Evolutionary conservation across 2,797 vertebrate species (phyloP), one percentile per base, ranked within the genome.

Genomic region (Pogonophryne albipinna): DNA sequence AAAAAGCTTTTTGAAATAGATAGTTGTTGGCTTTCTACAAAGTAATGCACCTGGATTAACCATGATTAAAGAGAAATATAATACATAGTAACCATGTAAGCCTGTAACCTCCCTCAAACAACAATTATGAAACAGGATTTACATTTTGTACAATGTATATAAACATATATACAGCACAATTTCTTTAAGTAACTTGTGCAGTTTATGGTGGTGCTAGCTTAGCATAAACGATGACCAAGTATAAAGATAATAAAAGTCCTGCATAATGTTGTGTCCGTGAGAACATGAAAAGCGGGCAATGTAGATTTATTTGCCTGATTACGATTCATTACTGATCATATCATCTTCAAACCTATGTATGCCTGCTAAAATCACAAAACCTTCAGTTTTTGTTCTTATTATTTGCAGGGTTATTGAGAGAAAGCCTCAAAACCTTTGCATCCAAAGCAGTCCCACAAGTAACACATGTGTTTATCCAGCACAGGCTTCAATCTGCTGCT

Each of bases 401-500:
- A 10, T 47, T 16, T 47, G 45, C 3, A 56, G 56, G 55, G 19
- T 10, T 51, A 46, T 61, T 1, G 4, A 57, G 45, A 57, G 27
- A 17, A 7, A 46, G 17, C 68, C 49, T 4, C 41, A 55, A 6
- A 27, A 34, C 62, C 46, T 56, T 38, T 59, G 4, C 44, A 13
- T 31, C n/a, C 23, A 41, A 53, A 23, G 23, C 46, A 4, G 10
- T 4, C 17, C 23, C 31, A 38, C 45, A 61, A 6, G 52, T 45
- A 38, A 38, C 34, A 38, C 6, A 38, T 38, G 8, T 19, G 70
- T 27, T 27, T 42, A 3, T 49, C 3, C 0, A 19, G n/a, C 16
- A 47, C 67, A 72, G 61, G 2, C 23, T 61, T 19, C 61, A 53
- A 61, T 52, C 68, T 23, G 10, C 38, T 15, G 9, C 51, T 38